Evolutionary conservation across 2,797 vertebrate genomes (phyloP).

Genomic region (Cyclopterus lumpus): DNA sequence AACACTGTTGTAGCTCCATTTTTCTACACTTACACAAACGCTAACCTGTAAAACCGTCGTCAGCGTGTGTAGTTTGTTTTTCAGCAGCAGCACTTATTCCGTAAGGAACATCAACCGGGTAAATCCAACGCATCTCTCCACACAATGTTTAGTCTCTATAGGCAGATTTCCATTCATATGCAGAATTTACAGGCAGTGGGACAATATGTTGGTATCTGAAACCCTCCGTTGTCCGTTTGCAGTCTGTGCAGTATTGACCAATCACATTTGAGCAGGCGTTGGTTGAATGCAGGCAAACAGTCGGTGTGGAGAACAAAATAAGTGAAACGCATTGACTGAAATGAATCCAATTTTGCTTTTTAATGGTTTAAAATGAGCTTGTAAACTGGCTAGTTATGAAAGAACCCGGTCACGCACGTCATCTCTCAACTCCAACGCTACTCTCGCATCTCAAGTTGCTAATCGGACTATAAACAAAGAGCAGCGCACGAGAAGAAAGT

Average conservation of each 20-base stretch:
- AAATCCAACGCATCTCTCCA: not conserved
- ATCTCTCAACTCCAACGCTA: not conserved
- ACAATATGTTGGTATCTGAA: not conserved
- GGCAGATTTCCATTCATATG: not conserved
- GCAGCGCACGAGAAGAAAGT: not conserved
- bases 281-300: not conserved
- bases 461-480: not conserved
- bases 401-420: not conserved
- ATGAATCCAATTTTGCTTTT: not conserved
- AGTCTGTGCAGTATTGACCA: not conserved
- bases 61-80: not conserved
- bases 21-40: not conserved
- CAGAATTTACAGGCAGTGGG: not conserved
- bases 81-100: not conserved
- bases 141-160: not conserved
- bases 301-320: not conserved
- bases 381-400: not conserved
- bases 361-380: not conserved
- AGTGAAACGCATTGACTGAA: no score
- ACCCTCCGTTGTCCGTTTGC: not conserved
- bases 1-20: not conserved
- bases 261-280: not conserved
- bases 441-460: not conserved
- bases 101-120: not conserved
- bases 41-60: constrained; percentile 12